These are phyloP conservation scores for Lasioglossum marginatum DNA, from an alignment of 2,888 invertebrate species.

Conservation along the genomic window DNA sequence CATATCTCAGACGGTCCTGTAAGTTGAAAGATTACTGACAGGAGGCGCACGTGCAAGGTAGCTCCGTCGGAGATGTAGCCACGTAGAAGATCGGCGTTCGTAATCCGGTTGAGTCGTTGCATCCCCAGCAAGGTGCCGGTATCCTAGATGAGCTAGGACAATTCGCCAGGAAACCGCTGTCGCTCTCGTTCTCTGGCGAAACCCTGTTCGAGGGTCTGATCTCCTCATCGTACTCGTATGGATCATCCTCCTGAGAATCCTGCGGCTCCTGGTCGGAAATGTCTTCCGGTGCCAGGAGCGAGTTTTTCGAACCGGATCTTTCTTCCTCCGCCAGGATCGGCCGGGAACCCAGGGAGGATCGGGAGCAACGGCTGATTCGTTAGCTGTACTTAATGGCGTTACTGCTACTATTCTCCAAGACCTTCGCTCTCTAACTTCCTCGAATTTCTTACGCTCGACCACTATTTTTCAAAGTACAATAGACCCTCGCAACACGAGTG, in stretches of 20 bases:
- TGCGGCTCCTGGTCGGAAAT: constrained; percentile 63
- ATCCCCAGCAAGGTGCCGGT: constrained; percentile 77
- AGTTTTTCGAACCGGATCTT: constrained; percentile 39
- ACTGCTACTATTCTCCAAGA: constrained; percentile 39
- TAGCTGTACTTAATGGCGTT: constrained; percentile 51
- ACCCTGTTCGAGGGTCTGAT: constrained; percentile 74
- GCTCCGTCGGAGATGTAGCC: constrained; percentile 77
- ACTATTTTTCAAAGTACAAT: not conserved
- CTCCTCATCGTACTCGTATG: constrained; percentile 85
- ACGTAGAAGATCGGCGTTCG: constrained; percentile 80
- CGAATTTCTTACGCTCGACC: not conserved
- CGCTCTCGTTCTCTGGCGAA: constrained; percentile 45
- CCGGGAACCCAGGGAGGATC: constrained; percentile 57
- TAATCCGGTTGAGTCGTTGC: constrained; percentile 69
- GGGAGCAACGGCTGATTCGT: constrained; percentile 57
- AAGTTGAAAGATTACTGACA: constrained; percentile 73
- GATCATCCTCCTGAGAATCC: constrained; percentile 82
- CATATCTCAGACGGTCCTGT: constrained; percentile 12
- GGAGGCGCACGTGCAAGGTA: constrained; percentile 76
- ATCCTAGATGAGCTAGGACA: constrained; percentile 55
- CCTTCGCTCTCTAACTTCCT: constrained; percentile 26
- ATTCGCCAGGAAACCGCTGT: constrained; percentile 41
- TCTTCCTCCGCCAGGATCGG: constrained; percentile 70
- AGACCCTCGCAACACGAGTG: not conserved
- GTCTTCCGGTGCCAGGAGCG: constrained; percentile 69